These are phyloP conservation scores for Pocillopora meandrina DNA, from an alignment of 92 coral and sea anemone genomes.

Conservation along the genomic window DNA sequence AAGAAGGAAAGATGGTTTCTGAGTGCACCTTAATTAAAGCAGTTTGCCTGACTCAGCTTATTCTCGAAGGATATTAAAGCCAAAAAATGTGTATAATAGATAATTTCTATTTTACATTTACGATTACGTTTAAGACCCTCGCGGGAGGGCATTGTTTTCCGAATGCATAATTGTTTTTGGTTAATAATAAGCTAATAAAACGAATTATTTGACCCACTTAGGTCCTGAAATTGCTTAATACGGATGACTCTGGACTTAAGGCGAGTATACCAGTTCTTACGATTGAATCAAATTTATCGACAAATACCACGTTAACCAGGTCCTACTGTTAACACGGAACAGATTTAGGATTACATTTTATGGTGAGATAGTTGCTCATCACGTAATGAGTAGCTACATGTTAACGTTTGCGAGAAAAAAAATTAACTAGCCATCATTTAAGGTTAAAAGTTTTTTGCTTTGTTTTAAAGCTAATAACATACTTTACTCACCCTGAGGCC, in stretches of 20 bases:
- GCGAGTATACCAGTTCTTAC: slow-evolving; percentile 16
- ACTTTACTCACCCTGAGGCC: neutral
- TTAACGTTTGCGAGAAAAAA: neutral
- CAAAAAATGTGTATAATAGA: neutral
- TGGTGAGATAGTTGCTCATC: neutral
- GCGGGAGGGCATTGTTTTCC: neutral
- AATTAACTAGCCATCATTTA: neutral
- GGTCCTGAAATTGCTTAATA: slow-evolving; percentile 64
- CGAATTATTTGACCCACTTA: slow-evolving; percentile 6
- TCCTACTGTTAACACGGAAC: neutral
- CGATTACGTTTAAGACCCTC: neutral
- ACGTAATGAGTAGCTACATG: neutral
- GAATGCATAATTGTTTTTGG: slow-evolving; percentile 3
- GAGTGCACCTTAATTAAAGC: too few species aligned
- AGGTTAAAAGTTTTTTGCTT: neutral
- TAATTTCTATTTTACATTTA: slow-evolving; percentile 1
- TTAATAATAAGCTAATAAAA: neutral
- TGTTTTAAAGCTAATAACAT: neutral
- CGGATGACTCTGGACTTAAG: slow-evolving; percentile 50
- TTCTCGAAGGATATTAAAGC: too few species aligned
- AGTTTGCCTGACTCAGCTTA: too few species aligned
- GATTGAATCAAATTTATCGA: neutral
- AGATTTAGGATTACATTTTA: neutral
- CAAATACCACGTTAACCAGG: neutral
- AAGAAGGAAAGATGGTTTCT: too few species aligned